phyloP scores from a whole-genome alignment of 2,797 vertebrate genomes.

The Notamacropus eugenii region DNA sequence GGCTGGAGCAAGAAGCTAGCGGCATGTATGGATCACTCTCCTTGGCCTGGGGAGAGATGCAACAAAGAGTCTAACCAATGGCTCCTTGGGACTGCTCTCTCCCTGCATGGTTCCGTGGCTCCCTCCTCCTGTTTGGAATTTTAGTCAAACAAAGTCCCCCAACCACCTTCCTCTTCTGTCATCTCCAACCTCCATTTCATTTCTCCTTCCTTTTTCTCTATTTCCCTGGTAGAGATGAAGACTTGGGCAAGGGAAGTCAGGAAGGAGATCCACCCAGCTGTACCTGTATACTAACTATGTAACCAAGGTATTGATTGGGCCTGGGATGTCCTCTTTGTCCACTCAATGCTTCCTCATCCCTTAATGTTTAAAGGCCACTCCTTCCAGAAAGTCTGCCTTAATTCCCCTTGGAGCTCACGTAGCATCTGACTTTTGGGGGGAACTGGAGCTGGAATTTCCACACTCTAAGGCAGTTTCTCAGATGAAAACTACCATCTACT shows the following conservation, averaged over 20 bases:
- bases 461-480: neutral
- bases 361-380: too few species aligned
- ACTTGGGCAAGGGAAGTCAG: too few species aligned
- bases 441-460: neutral
- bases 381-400: neutral
- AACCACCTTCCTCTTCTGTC: neutral
- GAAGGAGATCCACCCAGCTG: neutral
- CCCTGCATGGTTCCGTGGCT: neutral
- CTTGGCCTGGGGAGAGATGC: neutral
- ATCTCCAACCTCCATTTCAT: neutral
- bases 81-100: neutral
- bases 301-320: neutral
- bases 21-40: neutral
- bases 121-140: neutral
- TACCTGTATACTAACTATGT: neutral
- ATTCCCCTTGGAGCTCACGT: neutral
- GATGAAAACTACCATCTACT: neutral
- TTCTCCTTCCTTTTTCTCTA: neutral
- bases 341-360: neutral
- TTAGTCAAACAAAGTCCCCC: neutral
- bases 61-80: neutral
- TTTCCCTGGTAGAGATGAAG: neutral
- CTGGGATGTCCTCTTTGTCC: neutral
- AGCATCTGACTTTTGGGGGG: neutral
- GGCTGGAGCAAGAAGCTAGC: fast-evolving